Conservation (phyloP, 2,113 vertebrate genomes). For the Brachyhypopomus occidentalis region DNA sequence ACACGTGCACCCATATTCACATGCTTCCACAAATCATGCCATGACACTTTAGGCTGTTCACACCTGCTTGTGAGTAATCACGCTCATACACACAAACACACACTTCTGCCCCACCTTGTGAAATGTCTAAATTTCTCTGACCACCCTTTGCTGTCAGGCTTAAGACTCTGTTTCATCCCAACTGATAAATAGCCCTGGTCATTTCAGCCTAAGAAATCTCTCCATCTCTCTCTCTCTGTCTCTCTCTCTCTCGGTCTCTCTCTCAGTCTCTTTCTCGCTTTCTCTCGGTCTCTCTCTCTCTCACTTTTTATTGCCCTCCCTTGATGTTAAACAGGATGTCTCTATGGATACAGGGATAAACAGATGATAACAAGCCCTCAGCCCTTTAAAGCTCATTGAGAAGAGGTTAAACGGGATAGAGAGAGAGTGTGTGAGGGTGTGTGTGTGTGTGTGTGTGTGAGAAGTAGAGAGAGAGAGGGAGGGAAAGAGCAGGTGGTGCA, state of each 20-base stretch:
- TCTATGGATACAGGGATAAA: slow-evolving; percentile 82
- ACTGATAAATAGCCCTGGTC: slow-evolving; percentile 73
- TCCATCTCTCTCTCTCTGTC: slow-evolving; percentile 43
- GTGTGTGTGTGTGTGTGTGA: slow-evolving; percentile 8
- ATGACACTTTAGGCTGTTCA: slow-evolving; percentile 5
- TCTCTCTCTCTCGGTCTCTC: slow-evolving; percentile 13
- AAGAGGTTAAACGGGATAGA: slow-evolving; percentile 49
- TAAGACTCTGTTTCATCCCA: slow-evolving; percentile 38
- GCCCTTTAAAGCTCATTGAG: slow-evolving; percentile 73
- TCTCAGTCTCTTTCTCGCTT: slow-evolving; percentile 31
- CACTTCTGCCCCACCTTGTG: slow-evolving; percentile 26
- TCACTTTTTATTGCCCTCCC: slow-evolving; percentile 72
- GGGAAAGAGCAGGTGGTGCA: slow-evolving; percentile 53
- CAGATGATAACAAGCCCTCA: slow-evolving; percentile 83
- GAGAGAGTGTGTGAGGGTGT: slow-evolving; percentile 39
- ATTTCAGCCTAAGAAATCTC: slow-evolving; percentile 56
- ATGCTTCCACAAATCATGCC: neutral
- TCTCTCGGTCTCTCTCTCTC: too few relatives aligned
- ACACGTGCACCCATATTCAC: neutral
- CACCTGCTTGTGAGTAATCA: slow-evolving; percentile 10
- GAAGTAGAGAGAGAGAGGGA: slow-evolving; percentile 38
- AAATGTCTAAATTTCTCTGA: slow-evolving; percentile 9
- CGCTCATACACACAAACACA: slow-evolving; percentile 16
- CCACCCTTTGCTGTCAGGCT: slow-evolving; percentile 16
- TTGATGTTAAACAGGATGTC: slow-evolving; percentile 80